Percentiles rank a stretch among this genome's conserved stretches.
Evolutionary conservation across 2,113 vertebrate species (phyloP).

Genomic region (Notothenia rossii): DNA sequence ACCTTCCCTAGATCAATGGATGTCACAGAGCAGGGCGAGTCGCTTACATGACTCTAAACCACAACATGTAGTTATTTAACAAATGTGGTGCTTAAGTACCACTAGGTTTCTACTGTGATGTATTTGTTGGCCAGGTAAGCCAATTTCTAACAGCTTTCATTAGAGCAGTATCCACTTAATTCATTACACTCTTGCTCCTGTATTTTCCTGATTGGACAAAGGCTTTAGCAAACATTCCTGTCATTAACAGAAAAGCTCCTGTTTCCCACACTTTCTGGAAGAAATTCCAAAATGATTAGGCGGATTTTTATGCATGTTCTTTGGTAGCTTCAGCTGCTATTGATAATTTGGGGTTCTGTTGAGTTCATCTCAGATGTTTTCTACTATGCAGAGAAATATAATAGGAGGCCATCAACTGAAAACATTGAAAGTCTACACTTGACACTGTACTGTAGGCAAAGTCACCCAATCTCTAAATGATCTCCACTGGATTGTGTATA

Average conservation of each 20-base stretch:
- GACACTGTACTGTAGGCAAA: no score
- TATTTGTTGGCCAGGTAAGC: not conserved
- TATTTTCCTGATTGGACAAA: not conserved
- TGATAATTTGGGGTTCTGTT: not conserved
- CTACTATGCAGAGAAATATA: not conserved
- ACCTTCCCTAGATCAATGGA: not conserved
- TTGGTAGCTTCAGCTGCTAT: not conserved
- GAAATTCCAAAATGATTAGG: not conserved
- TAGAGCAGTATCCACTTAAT: not conserved
- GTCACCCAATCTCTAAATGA: not conserved
- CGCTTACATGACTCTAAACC: no score
- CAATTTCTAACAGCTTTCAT: not conserved
- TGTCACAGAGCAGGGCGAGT: not conserved
- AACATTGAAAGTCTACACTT: not conserved
- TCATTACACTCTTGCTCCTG: not conserved
- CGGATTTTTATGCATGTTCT: not conserved
- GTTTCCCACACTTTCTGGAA: not conserved
- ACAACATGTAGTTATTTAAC: not conserved
- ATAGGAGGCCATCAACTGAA: not conserved
- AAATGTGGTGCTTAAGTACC: not conserved
- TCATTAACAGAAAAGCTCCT: not conserved
- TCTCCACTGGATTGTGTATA: not conserved
- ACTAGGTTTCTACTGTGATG: not conserved
- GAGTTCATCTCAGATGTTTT: not conserved
- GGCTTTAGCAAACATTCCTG: no score